Evolutionary conservation across 2,797 vertebrate species (phyloP).

Genomic region (Pseudochromis fuscus): DNA sequence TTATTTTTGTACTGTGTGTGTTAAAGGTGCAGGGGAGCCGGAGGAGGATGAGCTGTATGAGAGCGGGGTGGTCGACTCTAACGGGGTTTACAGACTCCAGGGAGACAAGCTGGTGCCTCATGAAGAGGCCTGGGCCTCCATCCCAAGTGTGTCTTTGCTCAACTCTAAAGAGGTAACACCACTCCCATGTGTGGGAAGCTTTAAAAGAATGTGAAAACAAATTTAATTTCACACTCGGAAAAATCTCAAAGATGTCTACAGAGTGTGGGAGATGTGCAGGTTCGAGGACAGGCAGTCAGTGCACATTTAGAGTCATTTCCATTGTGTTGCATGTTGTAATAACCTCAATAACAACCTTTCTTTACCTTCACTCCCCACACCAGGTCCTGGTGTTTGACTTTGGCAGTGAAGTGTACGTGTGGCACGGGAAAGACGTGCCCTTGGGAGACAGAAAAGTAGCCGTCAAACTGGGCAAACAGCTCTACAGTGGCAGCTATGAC

Average conservation of each 20-base stretch:
- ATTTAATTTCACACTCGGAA: slow-evolving; percentile 4
- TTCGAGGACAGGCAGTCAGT: too few species aligned
- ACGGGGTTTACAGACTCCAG: slow-evolving; percentile 83
- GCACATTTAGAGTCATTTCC: background rate
- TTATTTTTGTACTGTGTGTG: slow-evolving; percentile 23
- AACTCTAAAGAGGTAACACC: slow-evolving; percentile 85
- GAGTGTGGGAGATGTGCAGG: too few species aligned
- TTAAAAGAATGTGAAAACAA: background rate
- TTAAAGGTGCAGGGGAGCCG: slow-evolving; percentile 84
- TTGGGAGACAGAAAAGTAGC: slow-evolving; percentile 86
- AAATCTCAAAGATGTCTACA: background rate
- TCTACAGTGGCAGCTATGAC: slow-evolving; percentile 84
- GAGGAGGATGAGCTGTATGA: slow-evolving; percentile 89
- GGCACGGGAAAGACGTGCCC: slow-evolving; percentile 88
- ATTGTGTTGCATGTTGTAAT: background rate
- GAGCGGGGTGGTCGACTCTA: slow-evolving; percentile 84
- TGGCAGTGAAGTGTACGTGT: slow-evolving; percentile 87
- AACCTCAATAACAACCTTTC: background rate
- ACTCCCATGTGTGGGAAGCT: slow-evolving; percentile 1
- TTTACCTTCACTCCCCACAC: background rate
- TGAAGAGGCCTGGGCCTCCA: slow-evolving; percentile 86
- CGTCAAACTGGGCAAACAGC: slow-evolving; percentile 87
- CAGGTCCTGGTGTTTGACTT: slow-evolving; percentile 89
- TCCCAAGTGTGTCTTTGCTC: slow-evolving; percentile 85
- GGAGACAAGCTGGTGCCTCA: slow-evolving; percentile 87